Base-by-base conservation (phyloP, 2,113 vertebrate genomes). In the Crotalus viridis region DNA sequence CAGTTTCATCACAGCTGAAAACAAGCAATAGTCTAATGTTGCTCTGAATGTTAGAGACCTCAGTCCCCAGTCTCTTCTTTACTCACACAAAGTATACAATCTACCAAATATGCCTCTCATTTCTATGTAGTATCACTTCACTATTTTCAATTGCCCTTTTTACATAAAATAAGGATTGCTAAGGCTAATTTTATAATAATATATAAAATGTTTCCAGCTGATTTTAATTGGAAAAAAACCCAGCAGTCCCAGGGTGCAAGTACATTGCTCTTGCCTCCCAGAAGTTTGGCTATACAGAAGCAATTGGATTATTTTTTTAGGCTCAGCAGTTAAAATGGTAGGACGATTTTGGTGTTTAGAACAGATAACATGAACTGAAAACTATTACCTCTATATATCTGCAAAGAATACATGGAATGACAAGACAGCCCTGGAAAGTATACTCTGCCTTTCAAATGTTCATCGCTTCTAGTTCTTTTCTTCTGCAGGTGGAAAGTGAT, bases 201-300 rank as follows among this genome's bases (percentile, higher is more conserved):
- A 46, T 69, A 54, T 39, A 52, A 69, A 39, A 87, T 12, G 28
- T 46, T 43, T 17, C 54, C 22, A 69, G 28, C 51, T 88, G 86
- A 8, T n/a, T 74, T 21, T 33, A 46, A 56, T 64, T 43, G 39
- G 89, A 57, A 89, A 19, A 3, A 33, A 89, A 46, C 22, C 61
- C 87, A 89, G n/a, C 46, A 17, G 0, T 48, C 85, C 0, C 0
- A 56, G 24, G 0, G 0, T 1, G 89, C 89, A 57, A 92, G 61
- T 91, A 33, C 1, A 90, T 56, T 33, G 90, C 61, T 22, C 89
- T 90, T 94, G 92, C 91, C 88, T 93, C 86, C 88, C 13, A 88
- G 74, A 90, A 92, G 17, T 55, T 94, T 96, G 46, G 69, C 55
- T 91, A 10, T 88, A 56, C 85, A 85, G 88, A 17, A 91, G n/a